Evolutionary conservation across 2,113 vertebrate genomes (phyloP).

Genomic region (Rhineura floridana): DNA sequence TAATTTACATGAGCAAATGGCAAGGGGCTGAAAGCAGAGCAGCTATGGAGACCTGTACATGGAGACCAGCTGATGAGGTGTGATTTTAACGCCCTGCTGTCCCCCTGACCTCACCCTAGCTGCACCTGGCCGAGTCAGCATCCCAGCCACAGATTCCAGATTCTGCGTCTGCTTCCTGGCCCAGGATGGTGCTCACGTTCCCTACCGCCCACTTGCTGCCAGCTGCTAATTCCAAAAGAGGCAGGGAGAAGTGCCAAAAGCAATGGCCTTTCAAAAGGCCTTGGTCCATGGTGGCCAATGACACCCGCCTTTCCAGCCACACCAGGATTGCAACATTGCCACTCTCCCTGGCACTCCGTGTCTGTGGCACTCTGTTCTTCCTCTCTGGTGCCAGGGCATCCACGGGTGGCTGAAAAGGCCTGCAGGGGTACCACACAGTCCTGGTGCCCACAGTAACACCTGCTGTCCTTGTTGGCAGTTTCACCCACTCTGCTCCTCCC

Average conservation of each 20-base stretch:
- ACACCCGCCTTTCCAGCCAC: not conserved
- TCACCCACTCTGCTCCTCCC: not conserved
- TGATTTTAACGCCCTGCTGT: too few relatives aligned
- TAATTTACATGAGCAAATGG: too few relatives aligned
- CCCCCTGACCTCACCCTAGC: too few relatives aligned
- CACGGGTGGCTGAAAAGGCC: not conserved
- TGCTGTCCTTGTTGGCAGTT: not conserved
- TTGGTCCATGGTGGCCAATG: slow-evolving; percentile 3
- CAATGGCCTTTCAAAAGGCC: slow-evolving; percentile 15
- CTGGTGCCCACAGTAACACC: not conserved
- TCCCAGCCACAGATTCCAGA: not conserved
- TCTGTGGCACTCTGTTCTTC: not conserved
- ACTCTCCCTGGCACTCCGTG: not conserved
- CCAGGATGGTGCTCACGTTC: not conserved
- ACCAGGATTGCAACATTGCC: not conserved
- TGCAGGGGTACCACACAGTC: too few relatives aligned
- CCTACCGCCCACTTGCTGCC: not conserved
- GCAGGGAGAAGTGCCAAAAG: not conserved
- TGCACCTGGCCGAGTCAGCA: too few relatives aligned
- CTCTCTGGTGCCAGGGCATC: not conserved
- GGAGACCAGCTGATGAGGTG: too few relatives aligned
- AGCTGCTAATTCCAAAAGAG: not conserved
- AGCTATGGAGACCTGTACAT: too few relatives aligned
- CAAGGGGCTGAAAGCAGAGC: too few relatives aligned
- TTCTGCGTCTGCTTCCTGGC: not conserved